Conservation (phyloP, 2,888 invertebrate species). For the Agrotis exclamationis region DNA sequence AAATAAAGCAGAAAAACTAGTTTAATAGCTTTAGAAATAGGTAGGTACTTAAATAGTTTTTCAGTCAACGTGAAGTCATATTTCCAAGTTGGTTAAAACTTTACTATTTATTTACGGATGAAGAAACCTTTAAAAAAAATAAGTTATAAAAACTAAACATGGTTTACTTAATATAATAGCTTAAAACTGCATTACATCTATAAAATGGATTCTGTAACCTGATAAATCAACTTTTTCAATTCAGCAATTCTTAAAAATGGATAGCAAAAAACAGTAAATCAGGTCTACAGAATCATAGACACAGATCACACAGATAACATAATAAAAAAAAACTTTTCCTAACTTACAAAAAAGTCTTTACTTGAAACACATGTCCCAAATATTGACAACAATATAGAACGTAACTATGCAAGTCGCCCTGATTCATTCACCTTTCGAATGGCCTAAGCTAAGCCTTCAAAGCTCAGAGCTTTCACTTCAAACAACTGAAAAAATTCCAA, state of each 20-base stretch:
- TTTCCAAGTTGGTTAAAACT: background rate
- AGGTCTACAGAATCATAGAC: no score
- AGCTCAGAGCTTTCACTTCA: slow-evolving; percentile 76
- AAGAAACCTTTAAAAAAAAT: background rate
- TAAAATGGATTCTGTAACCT: slow-evolving; percentile 2
- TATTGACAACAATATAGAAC: slow-evolving; percentile 61
- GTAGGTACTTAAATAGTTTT: slow-evolving; percentile 21
- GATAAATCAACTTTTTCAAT: no score
- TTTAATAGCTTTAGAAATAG: slow-evolving; percentile 28
- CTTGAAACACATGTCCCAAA: slow-evolving; percentile 56
- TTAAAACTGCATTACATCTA: background rate
- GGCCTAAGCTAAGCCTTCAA: slow-evolving; percentile 66
- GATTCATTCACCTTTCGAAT: slow-evolving; percentile 78
- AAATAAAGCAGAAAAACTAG: slow-evolving; percentile 40
- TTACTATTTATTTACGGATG: background rate
- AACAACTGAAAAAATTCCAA: slow-evolving; percentile 59
- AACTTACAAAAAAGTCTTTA: slow-evolving; percentile 8
- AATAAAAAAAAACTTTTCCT: background rate
- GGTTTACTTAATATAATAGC: background rate
- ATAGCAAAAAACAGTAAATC: no score
- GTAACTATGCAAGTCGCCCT: slow-evolving; percentile 65
- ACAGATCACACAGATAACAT: background rate
- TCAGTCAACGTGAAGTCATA: slow-evolving; percentile 31
- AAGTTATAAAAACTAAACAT: background rate
- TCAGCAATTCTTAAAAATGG: no score